phyloP scores from a whole-genome alignment of 2,797 vertebrate genomes.

The Urocyon cinereoargenteus region DNA sequence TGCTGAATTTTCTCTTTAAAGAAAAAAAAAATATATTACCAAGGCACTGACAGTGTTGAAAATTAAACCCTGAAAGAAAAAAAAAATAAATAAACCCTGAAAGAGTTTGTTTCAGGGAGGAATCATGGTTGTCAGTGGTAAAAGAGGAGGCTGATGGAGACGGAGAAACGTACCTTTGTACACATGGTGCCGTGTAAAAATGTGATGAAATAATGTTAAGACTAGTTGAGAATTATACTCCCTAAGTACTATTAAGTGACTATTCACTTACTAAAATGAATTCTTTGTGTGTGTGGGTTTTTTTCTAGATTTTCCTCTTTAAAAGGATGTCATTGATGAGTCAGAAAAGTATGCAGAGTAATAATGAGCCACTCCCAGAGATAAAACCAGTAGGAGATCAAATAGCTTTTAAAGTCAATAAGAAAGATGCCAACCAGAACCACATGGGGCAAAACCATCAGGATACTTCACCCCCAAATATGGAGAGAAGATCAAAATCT shows the following conservation, averaged over 20 bases:
- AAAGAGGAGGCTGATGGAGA: conserved; percentile 1
- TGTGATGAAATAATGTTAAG: conserved; percentile 30
- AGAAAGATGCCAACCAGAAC: conserved; percentile 84
- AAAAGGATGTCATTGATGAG: conserved; percentile 88
- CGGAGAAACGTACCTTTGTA: conserved; percentile 22
- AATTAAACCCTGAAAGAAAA: not conserved
- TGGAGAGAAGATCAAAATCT: conserved; percentile 87
- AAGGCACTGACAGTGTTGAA: conserved; percentile 36
- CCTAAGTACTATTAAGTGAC: conserved; percentile 40
- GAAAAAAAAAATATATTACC: conserved; percentile 15
- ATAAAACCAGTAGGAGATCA: conserved; percentile 81
- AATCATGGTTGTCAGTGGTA: conserved; percentile 24
- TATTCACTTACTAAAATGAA: conserved; percentile 67
- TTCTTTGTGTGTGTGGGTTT: conserved; percentile 64
- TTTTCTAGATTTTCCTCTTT: conserved; percentile 93
- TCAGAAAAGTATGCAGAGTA: conserved; percentile 83
- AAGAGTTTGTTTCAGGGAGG: conserved; percentile 31
- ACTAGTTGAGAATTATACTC: conserved; percentile 42
- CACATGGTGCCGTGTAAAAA: not conserved
- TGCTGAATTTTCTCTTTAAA: conserved; percentile 48
- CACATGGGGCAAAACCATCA: conserved; percentile 76
- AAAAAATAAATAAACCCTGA: not conserved
- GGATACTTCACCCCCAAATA: conserved; percentile 75
- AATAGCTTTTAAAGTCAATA: conserved; percentile 73
- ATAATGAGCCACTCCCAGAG: conserved; percentile 76